Percentiles rank a stretch among this genome's conserved stretches.
Conservation (phyloP, 2,797 vertebrate species). For the Ammospiza maritima region DNA sequence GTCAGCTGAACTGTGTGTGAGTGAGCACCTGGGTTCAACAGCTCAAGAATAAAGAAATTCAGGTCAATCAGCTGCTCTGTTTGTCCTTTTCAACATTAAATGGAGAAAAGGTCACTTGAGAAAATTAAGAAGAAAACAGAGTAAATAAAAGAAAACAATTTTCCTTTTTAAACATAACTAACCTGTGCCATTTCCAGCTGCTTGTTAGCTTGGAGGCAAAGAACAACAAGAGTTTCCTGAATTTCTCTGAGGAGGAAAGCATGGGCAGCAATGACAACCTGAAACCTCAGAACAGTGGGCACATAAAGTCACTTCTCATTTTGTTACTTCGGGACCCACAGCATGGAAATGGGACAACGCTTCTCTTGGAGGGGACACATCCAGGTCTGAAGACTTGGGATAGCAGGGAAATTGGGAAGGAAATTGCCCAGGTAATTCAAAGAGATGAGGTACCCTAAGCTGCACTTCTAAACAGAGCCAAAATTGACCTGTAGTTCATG, state of each 20-base stretch:
- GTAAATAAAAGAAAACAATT: slow-evolving; percentile 51
- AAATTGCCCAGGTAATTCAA: not conserved
- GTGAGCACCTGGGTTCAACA: not conserved
- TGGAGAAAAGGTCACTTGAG: slow-evolving; percentile 50
- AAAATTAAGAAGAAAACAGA: slow-evolving; percentile 52
- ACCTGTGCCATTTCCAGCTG: slow-evolving; percentile 47
- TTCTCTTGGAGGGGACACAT: not conserved
- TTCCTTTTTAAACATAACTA: slow-evolving; percentile 43
- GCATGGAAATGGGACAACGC: not conserved
- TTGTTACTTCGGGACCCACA: not conserved
- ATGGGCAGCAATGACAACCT: not conserved
- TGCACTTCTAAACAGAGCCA: not conserved
- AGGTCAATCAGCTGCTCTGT: slow-evolving; percentile 48
- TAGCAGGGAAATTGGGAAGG: not conserved
- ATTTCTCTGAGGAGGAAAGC: slow-evolving; percentile 1
- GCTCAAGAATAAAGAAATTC: not conserved
- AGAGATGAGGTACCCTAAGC: not conserved
- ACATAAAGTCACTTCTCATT: not conserved
- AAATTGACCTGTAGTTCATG: not conserved
- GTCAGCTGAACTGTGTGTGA: not conserved
- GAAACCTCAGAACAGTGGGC: not conserved
- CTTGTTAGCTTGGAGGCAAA: slow-evolving; percentile 47
- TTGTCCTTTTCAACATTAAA: slow-evolving; percentile 68
- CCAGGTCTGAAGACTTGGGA: not conserved
- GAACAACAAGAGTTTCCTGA: not conserved